Evolutionary conservation across 2,113 vertebrate species (phyloP).

Genomic region (Semicossyphus pulcher): DNA sequence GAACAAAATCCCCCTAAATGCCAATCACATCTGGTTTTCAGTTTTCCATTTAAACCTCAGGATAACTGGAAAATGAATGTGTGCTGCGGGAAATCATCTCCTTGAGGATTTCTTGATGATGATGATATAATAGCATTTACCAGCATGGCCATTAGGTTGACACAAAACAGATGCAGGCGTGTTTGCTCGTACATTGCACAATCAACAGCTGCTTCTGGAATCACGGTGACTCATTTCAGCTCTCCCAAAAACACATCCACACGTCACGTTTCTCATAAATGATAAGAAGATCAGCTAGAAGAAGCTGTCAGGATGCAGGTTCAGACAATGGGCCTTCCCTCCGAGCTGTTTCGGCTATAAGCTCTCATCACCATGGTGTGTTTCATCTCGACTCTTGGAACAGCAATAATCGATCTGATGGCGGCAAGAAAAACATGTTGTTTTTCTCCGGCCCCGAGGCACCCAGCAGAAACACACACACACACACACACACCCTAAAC

Average conservation of each 20-base stretch:
- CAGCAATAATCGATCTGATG: slow-evolving; percentile 68
- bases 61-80: slow-evolving; percentile 17
- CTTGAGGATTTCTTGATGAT: slow-evolving; percentile 19
- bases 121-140: slow-evolving; percentile 21
- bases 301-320: slow-evolving; percentile 41
- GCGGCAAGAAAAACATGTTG: slow-evolving; percentile 65
- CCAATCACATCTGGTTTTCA: slow-evolving; percentile 31
- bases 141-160: slow-evolving; percentile 37
- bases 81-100: slow-evolving; percentile 13
- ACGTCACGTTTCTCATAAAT: slow-evolving; percentile 26
- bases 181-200: slow-evolving; percentile 15
- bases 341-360: slow-evolving; percentile 47
- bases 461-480: slow-evolving; percentile 41
- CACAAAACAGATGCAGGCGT: slow-evolving; percentile 14
- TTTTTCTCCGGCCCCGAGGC: slow-evolving; percentile 59
- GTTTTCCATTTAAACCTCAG: slow-evolving; percentile 27
- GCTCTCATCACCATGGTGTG: slow-evolving; percentile 44
- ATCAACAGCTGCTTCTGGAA: slow-evolving; percentile 12
- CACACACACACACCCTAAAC: slow-evolving; percentile 25
- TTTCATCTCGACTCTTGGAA: slow-evolving; percentile 61
- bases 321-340: slow-evolving; percentile 42
- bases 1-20: slow-evolving; percentile 3
- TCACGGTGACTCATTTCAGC: slow-evolving; percentile 30
- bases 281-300: slow-evolving; percentile 8
- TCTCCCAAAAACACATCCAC: not conserved